A percentile compares a stretch with the other conserved stretches of the same genome.
phyloP scores from a whole-genome alignment of 2,113 vertebrate genomes.

The Sylvilagus bachmani region DNA sequence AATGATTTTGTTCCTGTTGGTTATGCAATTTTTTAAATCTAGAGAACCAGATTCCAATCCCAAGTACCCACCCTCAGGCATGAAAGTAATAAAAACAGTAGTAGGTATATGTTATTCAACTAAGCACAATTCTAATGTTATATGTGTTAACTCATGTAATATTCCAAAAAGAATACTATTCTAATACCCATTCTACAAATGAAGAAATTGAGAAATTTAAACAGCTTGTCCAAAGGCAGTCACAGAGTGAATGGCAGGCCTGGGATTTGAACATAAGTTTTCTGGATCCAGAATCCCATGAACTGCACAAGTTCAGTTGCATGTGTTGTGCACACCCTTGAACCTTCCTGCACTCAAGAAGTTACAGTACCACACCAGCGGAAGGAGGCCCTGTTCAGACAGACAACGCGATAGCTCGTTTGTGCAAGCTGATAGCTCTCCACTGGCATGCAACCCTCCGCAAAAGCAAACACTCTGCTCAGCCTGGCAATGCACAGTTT shows the following conservation, averaged over 20 bases:
- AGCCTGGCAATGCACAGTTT: no score
- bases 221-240: neutral
- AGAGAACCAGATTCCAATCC: neutral
- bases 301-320: neutral
- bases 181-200: neutral
- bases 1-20: neutral
- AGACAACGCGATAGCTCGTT: neutral
- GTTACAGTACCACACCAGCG: accelerated
- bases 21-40: neutral
- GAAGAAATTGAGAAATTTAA: neutral
- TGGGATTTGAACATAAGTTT: neutral
- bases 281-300: neutral
- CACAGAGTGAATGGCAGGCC: neutral
- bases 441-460: neutral
- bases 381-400: neutral
- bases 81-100: neutral
- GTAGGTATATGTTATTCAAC: neutral
- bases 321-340: no score
- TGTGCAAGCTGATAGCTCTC: neutral
- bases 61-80: neutral
- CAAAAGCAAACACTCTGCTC: neutral
- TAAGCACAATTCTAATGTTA: neutral
- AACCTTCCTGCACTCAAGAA: no score
- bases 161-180: neutral
- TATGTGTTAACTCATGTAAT: neutral